Conservation (phyloP, 2,888 invertebrate species). For the Phrixothrix hirtus region DNA sequence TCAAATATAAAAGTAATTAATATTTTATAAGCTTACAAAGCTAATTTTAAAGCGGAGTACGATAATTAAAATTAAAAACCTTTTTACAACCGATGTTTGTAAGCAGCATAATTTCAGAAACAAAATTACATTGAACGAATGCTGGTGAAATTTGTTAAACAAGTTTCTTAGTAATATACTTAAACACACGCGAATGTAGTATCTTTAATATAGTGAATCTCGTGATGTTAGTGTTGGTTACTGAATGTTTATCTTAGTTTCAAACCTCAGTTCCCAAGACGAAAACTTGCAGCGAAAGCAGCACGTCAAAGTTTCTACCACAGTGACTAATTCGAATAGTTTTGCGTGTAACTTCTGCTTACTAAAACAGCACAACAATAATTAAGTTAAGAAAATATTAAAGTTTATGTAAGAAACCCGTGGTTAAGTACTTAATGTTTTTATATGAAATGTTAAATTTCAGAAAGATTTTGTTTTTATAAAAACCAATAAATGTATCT, state of each 20-base stretch:
- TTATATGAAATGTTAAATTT: too few species aligned
- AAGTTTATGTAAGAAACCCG: too few species aligned
- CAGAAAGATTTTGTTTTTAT: too few species aligned
- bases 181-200: conserved; percentile 18
- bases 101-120: too few species aligned
- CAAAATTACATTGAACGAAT: not conserved
- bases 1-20: too few species aligned
- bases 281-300: conserved; percentile 34
- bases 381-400: too few species aligned
- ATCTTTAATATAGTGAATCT: conserved; percentile 17
- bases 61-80: too few species aligned
- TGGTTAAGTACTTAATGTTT: too few species aligned
- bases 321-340: conserved; percentile 40
- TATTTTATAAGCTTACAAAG: too few species aligned
- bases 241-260: conserved; percentile 33
- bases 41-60: too few species aligned
- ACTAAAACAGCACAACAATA: conserved; percentile 47
- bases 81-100: too few species aligned
- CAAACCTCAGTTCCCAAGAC: conserved; percentile 36
- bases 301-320: conserved; percentile 34
- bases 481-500: too few species aligned
- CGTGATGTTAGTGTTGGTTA: conserved; percentile 29
- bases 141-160: conserved; percentile 7
- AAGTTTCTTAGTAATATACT: conserved; percentile 2
- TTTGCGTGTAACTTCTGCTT: conserved; percentile 42